Evolutionary conservation across 2,797 vertebrate genomes (phyloP), one percentile per base, ranked within the genome.

Genomic region (Petrocephalus schoutedeni): DNA sequence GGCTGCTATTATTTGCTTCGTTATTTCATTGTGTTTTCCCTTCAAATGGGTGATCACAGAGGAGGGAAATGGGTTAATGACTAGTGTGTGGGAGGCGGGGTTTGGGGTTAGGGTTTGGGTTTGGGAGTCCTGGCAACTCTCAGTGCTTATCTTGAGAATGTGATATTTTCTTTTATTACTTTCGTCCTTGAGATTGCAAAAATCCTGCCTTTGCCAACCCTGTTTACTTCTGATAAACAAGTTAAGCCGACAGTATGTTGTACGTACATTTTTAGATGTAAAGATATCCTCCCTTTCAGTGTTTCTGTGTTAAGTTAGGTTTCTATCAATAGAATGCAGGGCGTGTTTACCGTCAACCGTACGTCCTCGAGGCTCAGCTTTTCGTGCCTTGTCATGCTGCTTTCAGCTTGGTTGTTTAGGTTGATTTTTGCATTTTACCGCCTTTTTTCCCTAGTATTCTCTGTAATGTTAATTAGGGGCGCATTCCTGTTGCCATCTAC

Each of bases 1-100:
- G 91, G 51, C 85, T 83, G 4, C 64, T 90, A 93, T 93, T 92
- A 91, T 93, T 91, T 90, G 71, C 61, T 41, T 64, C 77, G 87
- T 89, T 23, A 64, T 64, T 56, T 88, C 89, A 89, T 91, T 93
- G 91, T 92, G 53, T 88, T 36, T 57, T 77, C n/a, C 19, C 41
- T 21, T 41, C 49, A 88, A 36, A 9, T 5, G 23, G 16, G 80
- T 90, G 77, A 90, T 92, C 90, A 90, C 87, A 61, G 41, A 88
- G 85, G 88, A 90, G 74, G 4, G 90, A 89, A 86, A 71, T 85
- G 59, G 89, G 92, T 89, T 89, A 87, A 77, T 87, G 87, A 49
- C 87, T 90, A 82, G 87, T 21, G 54, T 71, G 87, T 92, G 86
- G 82, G 87, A 80, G 67, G 28, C 67, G 86, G 21, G 90, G 84